A percentile compares a stretch with the other conserved stretches of the same genome.
These are phyloP conservation scores for Perognathus longimembris DNA, from an alignment of 2,113 vertebrate species.

Conservation along the genomic window DNA sequence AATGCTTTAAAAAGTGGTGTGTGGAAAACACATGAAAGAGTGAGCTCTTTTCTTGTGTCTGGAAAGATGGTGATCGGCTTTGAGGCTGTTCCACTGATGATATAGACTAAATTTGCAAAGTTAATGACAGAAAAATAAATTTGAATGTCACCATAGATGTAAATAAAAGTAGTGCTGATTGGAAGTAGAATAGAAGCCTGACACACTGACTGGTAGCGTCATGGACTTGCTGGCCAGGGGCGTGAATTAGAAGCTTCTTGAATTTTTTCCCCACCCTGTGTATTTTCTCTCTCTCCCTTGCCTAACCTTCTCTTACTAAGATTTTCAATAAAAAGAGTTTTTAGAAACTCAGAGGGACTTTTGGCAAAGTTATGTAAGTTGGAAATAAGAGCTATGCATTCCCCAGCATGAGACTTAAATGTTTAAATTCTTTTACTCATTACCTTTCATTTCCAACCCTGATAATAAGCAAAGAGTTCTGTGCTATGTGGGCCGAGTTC, in stretches of 20 bases:
- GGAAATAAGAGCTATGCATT: neutral
- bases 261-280: neutral
- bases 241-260: neutral
- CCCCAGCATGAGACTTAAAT: neutral
- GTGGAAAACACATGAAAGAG: neutral
- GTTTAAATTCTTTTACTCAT: conserved; percentile 42
- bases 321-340: conserved; percentile 35
- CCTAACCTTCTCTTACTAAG: neutral
- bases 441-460: neutral
- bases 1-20: neutral
- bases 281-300: conserved; percentile 5
- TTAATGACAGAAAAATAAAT: neutral
- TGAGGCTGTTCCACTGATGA: neutral
- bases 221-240: neutral
- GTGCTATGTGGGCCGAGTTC: neutral
- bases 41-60: neutral
- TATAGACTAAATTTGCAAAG: neutral
- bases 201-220: neutral
- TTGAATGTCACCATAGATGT: neutral
- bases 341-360: neutral
- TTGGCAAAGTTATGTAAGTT: conserved; percentile 29
- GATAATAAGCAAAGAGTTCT: neutral
- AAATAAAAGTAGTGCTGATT: neutral
- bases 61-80: neutral
- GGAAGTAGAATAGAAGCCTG: neutral